Evolutionary conservation across 2,888 invertebrate genomes (phyloP).

Genomic region (Papilio protenor): DNA sequence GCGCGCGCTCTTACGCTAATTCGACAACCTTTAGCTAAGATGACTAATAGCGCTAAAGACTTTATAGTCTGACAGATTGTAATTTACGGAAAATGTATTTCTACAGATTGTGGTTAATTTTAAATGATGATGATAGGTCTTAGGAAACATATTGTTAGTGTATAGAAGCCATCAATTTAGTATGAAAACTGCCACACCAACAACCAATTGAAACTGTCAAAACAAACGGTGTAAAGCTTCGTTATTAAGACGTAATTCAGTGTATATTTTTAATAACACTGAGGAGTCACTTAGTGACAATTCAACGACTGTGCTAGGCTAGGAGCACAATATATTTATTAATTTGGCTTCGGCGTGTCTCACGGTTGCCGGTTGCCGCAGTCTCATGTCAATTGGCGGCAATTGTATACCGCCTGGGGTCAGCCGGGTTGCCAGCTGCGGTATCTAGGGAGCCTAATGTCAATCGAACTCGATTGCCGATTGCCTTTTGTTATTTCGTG

Average conservation of each 20-base stretch:
- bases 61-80: conserved; percentile 1
- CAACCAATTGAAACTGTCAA: not conserved
- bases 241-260: not conserved
- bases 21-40: conserved; percentile 30
- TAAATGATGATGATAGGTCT: not conserved
- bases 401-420: conserved; percentile 64
- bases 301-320: not conserved
- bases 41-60: conserved; percentile 19
- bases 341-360: not conserved
- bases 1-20: not conserved
- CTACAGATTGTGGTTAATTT: not conserved
- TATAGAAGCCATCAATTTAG: not conserved
- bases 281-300: not conserved
- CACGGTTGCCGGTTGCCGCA: conserved; percentile 40
- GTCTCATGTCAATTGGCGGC: conserved; percentile 64
- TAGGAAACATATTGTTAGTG: not conserved
- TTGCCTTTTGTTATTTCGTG: conserved; percentile 36
- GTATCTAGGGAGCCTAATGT: conserved; percentile 45
- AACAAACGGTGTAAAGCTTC: not conserved
- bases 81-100: not conserved
- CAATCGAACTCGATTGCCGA: conserved; percentile 44
- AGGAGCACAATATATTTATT: not conserved
- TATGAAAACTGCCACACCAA: not conserved
- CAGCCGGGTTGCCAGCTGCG: conserved; percentile 52
- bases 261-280: not conserved